These are phyloP conservation scores for Junco hyemalis DNA, from an alignment of 2,113 vertebrate species.

Conservation along the genomic window DNA sequence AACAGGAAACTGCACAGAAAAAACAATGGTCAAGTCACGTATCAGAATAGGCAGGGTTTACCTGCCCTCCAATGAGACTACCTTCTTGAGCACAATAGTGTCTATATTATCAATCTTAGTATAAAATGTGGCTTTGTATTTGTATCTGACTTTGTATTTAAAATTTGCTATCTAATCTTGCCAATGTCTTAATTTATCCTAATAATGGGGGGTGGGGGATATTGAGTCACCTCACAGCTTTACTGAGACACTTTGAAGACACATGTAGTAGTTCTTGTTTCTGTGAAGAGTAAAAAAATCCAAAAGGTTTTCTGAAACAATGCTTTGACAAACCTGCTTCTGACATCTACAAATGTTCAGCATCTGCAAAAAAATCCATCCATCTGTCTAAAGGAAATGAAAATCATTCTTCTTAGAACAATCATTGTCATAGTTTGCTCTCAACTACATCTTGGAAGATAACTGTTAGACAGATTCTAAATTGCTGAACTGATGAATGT, in stretches of 20 bases:
- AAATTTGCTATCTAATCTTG: neutral
- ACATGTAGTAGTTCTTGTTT: neutral
- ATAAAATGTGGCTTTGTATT: neutral
- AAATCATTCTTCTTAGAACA: neutral
- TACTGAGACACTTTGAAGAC: neutral
- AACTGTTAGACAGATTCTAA: neutral
- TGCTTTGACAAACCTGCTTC: neutral
- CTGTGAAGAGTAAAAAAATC: neutral
- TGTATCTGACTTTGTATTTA: neutral
- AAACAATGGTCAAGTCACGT: neutral
- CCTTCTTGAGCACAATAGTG: neutral
- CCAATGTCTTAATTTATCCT: neutral
- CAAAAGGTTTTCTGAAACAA: neutral
- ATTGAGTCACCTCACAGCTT: neutral
- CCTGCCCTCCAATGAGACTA: neutral
- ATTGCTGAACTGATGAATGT: neutral
- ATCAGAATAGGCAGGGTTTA: neutral
- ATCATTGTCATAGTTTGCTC: neutral
- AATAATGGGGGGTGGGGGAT: neutral
- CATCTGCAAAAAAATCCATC: neutral
- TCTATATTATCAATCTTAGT: neutral
- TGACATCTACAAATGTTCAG: neutral
- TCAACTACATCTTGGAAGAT: neutral
- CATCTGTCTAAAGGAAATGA: neutral
- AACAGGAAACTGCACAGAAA: neutral